Percentiles rank a stretch among this genome's conserved stretches.
These are phyloP conservation scores for Mirounga angustirostris DNA, from an alignment of 2,113 vertebrate genomes.

Conservation along the genomic window DNA sequence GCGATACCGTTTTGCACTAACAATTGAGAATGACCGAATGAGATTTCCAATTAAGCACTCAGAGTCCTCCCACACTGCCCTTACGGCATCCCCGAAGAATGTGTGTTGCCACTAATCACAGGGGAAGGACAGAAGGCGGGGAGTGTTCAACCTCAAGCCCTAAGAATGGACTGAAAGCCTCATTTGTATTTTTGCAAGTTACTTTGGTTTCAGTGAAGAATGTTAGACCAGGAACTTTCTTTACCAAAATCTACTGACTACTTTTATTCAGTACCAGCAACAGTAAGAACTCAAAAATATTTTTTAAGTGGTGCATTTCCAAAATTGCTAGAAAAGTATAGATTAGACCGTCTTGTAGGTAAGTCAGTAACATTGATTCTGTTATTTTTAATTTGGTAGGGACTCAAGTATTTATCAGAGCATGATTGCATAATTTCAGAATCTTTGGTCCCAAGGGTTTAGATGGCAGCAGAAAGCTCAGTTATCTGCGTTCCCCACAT, in stretches of 20 bases:
- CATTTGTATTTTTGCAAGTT: background rate
- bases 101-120: background rate
- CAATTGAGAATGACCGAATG: background rate
- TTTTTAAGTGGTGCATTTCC: background rate
- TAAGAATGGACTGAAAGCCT: background rate
- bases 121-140: background rate
- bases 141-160: too few species aligned
- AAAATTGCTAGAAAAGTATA: background rate
- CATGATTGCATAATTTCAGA: background rate
- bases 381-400: background rate
- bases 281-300: background rate
- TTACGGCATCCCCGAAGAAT: background rate
- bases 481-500: too few species aligned
- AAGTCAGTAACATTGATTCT: background rate
- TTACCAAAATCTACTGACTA: background rate
- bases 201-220: constrained; percentile 20
- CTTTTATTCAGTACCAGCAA: constrained; percentile 9
- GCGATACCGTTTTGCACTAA: background rate
- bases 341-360: background rate
- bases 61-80: background rate
- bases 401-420: background rate
- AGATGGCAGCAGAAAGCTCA: background rate
- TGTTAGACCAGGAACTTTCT: background rate
- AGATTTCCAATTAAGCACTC: background rate
- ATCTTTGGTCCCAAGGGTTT: background rate